Evolutionary conservation across 2,888 invertebrate genomes (phyloP).

Genomic region (Odontocerum albicorne): DNA sequence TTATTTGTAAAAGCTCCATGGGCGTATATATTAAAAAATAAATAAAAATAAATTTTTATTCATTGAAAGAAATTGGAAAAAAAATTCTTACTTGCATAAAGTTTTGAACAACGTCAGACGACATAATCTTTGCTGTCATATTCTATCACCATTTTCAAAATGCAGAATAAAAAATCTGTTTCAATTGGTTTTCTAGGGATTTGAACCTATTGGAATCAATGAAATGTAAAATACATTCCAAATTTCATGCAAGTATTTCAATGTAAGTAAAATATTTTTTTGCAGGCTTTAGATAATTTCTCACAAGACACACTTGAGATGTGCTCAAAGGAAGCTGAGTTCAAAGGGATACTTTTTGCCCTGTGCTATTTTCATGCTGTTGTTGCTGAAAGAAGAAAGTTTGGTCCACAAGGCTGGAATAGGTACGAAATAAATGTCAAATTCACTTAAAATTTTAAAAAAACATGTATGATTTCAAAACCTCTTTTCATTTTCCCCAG

Average conservation of each 20-base stretch:
- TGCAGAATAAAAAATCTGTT: too few species aligned
- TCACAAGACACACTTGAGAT: slow-evolving; percentile 90
- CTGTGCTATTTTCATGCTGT: slow-evolving; percentile 95
- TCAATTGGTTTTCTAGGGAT: too few species aligned
- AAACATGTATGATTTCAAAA: background rate
- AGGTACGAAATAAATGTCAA: too few species aligned
- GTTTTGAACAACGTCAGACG: too few species aligned
- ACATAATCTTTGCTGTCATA: too few species aligned
- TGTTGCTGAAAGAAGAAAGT: slow-evolving; percentile 88
- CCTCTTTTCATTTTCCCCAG: background rate
- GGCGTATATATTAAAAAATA: too few species aligned
- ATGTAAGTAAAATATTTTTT: slow-evolving; percentile 3
- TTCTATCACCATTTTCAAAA: too few species aligned
- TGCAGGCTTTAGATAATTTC: slow-evolving; percentile 81
- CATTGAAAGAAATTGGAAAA: too few species aligned
- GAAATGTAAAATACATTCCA: background rate
- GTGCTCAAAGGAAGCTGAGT: slow-evolving; percentile 91
- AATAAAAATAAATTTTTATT: too few species aligned
- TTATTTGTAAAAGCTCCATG: too few species aligned
- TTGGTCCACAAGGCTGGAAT: slow-evolving; percentile 95
- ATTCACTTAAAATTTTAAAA: background rate
- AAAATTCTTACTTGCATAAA: too few species aligned
- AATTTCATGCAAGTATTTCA: background rate
- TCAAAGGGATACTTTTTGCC: slow-evolving; percentile 85
- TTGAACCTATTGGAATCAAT: too few species aligned